A percentile compares a stretch with the other conserved stretches of the same genome.
These are phyloP conservation scores for Aphelenchoides fujianensis DNA, from an alignment of 1,140 invertebrate species.

Conservation along the genomic window DNA sequence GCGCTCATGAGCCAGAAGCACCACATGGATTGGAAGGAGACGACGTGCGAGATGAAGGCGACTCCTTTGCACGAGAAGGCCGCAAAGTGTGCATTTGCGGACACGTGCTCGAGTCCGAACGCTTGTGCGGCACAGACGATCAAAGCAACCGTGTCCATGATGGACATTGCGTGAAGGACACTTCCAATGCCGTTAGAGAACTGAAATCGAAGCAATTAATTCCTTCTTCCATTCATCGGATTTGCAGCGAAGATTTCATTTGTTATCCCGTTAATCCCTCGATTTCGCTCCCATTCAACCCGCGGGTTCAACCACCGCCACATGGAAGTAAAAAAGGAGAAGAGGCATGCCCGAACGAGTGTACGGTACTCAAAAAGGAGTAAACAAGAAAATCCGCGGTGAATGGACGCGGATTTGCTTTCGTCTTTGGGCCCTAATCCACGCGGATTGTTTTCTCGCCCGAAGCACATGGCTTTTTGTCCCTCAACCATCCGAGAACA, in stretches of 20 bases:
- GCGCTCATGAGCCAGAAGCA: slow-evolving; percentile 38
- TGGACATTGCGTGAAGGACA: slow-evolving; percentile 31
- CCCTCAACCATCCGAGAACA: too few relatives aligned
- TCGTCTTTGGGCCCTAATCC: slow-evolving; percentile 7
- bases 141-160: slow-evolving; percentile 29
- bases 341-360: too few relatives aligned
- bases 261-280: too few relatives aligned
- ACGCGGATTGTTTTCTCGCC: slow-evolving; percentile 18
- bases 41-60: slow-evolving; percentile 29
- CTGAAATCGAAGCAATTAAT: slow-evolving; percentile 32
- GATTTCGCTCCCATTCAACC: too few relatives aligned
- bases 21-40: slow-evolving; percentile 42
- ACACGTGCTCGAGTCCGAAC: not conserved
- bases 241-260: slow-evolving; percentile 21
- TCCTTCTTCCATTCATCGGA: slow-evolving; percentile 8
- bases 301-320: slow-evolving; percentile 1
- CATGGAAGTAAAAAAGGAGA: too few relatives aligned
- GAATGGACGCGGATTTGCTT: slow-evolving; percentile 7
- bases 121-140: slow-evolving; percentile 4
- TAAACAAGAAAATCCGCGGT: not conserved
- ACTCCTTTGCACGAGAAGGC: slow-evolving; percentile 13
- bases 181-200: slow-evolving; percentile 42
- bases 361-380: not conserved
- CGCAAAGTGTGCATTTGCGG: slow-evolving; percentile 23
- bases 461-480: slow-evolving; percentile 16